A percentile compares a stretch with the other conserved stretches of the same genome.
These are phyloP conservation scores for Thaumatotibia leucotreta DNA, from an alignment of 1,140 invertebrate species.

Conservation along the genomic window DNA sequence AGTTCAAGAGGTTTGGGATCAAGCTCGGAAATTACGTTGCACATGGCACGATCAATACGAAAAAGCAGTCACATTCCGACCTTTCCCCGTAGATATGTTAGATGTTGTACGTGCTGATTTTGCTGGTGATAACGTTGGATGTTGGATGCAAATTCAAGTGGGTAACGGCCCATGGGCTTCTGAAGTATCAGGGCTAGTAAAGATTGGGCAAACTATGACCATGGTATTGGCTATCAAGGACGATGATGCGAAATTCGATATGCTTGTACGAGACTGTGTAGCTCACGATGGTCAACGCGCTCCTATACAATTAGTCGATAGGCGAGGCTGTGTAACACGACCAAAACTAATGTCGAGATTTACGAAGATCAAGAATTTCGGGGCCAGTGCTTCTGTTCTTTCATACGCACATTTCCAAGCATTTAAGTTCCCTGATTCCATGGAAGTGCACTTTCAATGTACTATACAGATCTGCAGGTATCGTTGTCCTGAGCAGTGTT, in stretches of 20 bases:
- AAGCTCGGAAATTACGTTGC: slow-evolving; percentile 93
- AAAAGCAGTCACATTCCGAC: slow-evolving; percentile 95
- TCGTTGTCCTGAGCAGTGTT: slow-evolving; percentile 94
- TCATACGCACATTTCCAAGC: slow-evolving; percentile 96
- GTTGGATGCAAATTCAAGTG: slow-evolving; percentile 96
- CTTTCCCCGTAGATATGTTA: slow-evolving; percentile 96
- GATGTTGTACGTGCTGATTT: slow-evolving; percentile 96
- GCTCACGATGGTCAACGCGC: slow-evolving; percentile 96
- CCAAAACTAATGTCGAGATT: slow-evolving; percentile 96
- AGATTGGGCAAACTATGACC: slow-evolving; percentile 97
- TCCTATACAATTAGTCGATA: slow-evolving; percentile 96
- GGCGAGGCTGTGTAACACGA: slow-evolving; percentile 92
- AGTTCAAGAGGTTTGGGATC: slow-evolving; percentile 98
- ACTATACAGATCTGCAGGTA: slow-evolving; percentile 96
- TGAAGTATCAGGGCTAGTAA: slow-evolving; percentile 95
- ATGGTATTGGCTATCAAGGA: slow-evolving; percentile 98
- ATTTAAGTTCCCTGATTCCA: slow-evolving; percentile 97
- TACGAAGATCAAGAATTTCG: slow-evolving; percentile 97
- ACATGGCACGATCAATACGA: slow-evolving; percentile 98
- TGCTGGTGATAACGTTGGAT: slow-evolving; percentile 96
- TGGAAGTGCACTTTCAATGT: slow-evolving; percentile 98
- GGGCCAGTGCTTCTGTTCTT: slow-evolving; percentile 92
- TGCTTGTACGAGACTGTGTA: slow-evolving; percentile 95
- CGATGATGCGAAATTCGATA: slow-evolving; percentile 96
- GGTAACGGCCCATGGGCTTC: slow-evolving; percentile 97